Percentiles rank a stretch among this genome's conserved stretches.
These are phyloP conservation scores for Eunapius fragilis DNA, from an alignment of 37 sponge, comb jelly and placozoan genomes.

Conservation along the genomic window DNA sequence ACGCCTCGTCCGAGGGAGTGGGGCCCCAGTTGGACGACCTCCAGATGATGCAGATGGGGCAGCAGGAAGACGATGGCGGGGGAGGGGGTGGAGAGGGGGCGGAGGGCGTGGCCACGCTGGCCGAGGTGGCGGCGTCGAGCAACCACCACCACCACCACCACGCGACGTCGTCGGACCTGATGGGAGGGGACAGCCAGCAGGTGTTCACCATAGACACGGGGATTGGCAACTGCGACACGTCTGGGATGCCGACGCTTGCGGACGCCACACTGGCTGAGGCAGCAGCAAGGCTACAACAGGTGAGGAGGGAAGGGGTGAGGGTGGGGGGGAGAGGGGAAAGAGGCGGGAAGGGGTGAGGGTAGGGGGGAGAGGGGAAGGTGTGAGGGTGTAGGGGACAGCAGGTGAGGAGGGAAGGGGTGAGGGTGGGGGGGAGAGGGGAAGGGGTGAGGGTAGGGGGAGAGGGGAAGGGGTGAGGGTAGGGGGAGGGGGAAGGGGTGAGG, in stretches of 20 bases:
- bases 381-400: background rate
- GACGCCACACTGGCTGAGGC: constrained; percentile 80
- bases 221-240: constrained; percentile 47
- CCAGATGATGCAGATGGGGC: constrained; percentile 10
- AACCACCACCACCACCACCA: no score
- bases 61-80: background rate
- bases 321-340: background rate
- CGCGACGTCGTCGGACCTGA: background rate
- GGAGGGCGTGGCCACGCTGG: background rate
- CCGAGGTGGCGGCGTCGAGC: background rate
- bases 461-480: background rate
- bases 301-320: background rate
- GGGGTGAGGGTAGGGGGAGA: no score
- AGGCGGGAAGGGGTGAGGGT: background rate
- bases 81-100: background rate
- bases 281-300: constrained; percentile 77
- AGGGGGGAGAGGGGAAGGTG: background rate
- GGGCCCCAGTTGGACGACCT: constrained; percentile 15
- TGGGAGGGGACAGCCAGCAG: constrained; percentile 42
- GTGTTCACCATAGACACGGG: constrained; percentile 84
- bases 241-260: constrained; percentile 74
- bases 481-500: background rate
- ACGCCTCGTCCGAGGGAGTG: constrained; percentile 41
- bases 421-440: no score
- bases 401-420: no score